These are phyloP conservation scores for Pseudococcus jackbeardsleyi DNA, from an alignment of 2,888 invertebrate genomes.

Conservation along the genomic window DNA sequence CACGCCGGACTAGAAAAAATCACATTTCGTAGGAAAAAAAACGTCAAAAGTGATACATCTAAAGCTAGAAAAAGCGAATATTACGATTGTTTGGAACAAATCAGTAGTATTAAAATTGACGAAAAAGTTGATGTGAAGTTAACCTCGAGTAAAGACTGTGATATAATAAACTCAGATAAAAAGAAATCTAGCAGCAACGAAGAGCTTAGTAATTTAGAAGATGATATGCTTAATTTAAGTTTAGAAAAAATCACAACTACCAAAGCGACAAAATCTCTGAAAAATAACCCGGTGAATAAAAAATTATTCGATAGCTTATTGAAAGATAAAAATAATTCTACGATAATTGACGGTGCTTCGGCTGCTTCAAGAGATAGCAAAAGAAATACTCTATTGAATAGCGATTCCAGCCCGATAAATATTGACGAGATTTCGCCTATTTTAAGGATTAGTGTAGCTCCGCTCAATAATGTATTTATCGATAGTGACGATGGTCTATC, in stretches of 20 bases:
- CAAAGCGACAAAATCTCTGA: no score
- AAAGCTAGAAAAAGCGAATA: background rate
- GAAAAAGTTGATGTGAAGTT: background rate
- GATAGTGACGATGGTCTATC: background rate
- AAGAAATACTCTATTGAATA: background rate
- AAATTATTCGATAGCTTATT: constrained; percentile 18
- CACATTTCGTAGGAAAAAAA: constrained; percentile 20
- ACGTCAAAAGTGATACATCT: background rate
- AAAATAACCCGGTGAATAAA: background rate
- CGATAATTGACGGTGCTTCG: background rate
- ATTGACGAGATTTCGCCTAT: constrained; percentile 44
- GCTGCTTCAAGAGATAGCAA: background rate
- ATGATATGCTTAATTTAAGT: constrained; percentile 41
- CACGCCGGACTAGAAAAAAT: constrained; percentile 42
- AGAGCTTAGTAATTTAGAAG: constrained; percentile 13
- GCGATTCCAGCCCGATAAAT: constrained; percentile 1
- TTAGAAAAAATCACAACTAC: background rate
- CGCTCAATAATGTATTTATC: background rate
- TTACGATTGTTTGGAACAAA: constrained; percentile 8
- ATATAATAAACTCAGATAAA: background rate
- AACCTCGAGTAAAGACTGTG: background rate
- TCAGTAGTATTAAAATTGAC: background rate
- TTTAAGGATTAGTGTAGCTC: background rate
- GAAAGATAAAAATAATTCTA: background rate
- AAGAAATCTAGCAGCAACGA: background rate